These are phyloP conservation scores for Trematocara variabile DNA, from an alignment of 2,113 vertebrate genomes.

Conservation along the genomic window DNA sequence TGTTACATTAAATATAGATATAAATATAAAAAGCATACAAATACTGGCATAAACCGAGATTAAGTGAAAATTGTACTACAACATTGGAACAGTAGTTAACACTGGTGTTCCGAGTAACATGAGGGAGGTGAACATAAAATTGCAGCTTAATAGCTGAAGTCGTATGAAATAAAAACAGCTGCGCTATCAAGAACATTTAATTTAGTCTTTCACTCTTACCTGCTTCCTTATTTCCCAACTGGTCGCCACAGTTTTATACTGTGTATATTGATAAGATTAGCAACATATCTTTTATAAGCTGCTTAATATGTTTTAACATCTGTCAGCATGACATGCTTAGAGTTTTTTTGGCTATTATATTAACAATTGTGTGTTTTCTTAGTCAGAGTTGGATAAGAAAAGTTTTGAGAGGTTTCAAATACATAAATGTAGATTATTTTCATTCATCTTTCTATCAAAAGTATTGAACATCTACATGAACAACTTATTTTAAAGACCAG, in stretches of 20 bases:
- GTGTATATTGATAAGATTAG: background rate
- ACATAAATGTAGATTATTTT: background rate
- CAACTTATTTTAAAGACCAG: background rate
- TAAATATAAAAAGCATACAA: background rate
- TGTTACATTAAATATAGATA: background rate
- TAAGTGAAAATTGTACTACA: background rate
- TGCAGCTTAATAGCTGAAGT: background rate
- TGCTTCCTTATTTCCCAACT: background rate
- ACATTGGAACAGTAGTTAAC: background rate
- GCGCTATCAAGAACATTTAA: rapidly evolving
- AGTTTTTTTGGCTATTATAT: background rate
- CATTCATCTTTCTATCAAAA: rapidly evolving
- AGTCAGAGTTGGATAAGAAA: background rate
- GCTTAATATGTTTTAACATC: background rate
- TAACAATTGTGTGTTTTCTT: background rate
- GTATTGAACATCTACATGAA: background rate
- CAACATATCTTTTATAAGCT: background rate
- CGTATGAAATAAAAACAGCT: rapidly evolving
- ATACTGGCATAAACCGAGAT: background rate
- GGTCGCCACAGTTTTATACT: background rate
- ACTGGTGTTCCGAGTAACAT: background rate
- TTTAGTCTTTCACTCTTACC: background rate
- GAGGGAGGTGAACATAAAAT: background rate
- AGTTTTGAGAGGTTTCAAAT: background rate
- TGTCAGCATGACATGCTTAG: background rate